Base-by-base conservation (phyloP, 2,113 vertebrate species). In the Notothenia rossii region DNA sequence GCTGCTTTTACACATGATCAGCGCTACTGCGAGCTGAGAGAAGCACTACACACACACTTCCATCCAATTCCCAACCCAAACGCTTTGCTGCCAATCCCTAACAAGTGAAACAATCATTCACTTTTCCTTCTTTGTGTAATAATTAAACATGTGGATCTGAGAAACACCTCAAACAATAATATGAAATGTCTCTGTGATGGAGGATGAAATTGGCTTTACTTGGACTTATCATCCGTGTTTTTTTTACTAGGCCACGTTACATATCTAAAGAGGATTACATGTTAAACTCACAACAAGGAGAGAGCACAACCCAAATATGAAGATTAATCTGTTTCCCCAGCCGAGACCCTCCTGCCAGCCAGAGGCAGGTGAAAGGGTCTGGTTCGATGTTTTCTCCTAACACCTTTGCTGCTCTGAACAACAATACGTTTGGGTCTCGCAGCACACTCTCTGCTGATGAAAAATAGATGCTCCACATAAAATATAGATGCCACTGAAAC, bases 251-350 rank as follows among this genome's bases (percentile, higher is more conserved):
- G 64, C 63, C 75, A 67, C 13, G 51, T 61, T 74, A 62, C 72
- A 88, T 78, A 66, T 89, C 79, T 71, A 80, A 45, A 90, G 83
- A 86, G 82, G 89, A 92, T 92, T 91, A 83, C 1, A 79, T 81
- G 85, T 91, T 83, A 71, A 89, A 90, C 58, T 77, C 74, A 79
- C 63, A 88, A 89, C 78, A 80, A 78, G 61, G 53, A 49, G 36
- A 65, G 45, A 67, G 78, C 67, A 59, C 50, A 78, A 70, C 49
- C 79, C 73, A 84, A 79, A 90, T 88, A 79, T 81, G 75, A 85
- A 88, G 85, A 91, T 89, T 77, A 91, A 88, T 88, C 81, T 83
- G 75, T 75, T 81, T 79, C 58, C 66, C 67, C 53, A 58, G 77
- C 43, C 72, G 75, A 69, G 90, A 67, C 67, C 83, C 36, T 18